Base-by-base conservation (phyloP, 2,888 invertebrate species). In the Diarsia rubi region DNA sequence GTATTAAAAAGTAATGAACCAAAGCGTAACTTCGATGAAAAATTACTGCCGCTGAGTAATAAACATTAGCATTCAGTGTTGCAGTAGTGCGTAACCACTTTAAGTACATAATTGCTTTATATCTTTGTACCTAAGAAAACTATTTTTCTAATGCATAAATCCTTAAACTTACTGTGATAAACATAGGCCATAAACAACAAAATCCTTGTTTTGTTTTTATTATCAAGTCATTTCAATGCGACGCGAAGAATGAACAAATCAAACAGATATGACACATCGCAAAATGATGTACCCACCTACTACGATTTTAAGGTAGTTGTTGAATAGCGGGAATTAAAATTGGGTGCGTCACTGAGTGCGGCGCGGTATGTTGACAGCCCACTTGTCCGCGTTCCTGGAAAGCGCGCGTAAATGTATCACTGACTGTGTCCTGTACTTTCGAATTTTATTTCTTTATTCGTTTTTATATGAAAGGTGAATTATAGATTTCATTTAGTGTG, bases 321-420 rank as follows among this genome's bases (percentile, higher is more conserved):
- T 84, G 86, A 86, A 81, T 85, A 86, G 87, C 86, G 86, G 81
- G 86, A 85, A 87, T 86, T 86, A 77, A 86, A 86, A 85, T 78
- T 78, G 81, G 76, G 80, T 86, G 86, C 86, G 87, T 86, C 86
- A 86, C 59, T 49, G 79, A 78, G 70, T 70, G 54, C 70, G 64
- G 64, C 74, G 63, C 49, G 77, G 75, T 79, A 79, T 86, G 86
- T 81, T 79, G 84, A 86, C 87, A 81, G 68, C 79, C 83, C 84
- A 86, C 84, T 87, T 86, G 83, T 73, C 79, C 79, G 78, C 78
- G 80, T 86, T 86, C 87, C 86, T 76, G 86, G 86, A 86, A 86
- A 86, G 69, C 66, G 79, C 77, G 77, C 81, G 86, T 85, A 76
- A 86, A 85, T 76, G 86, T 84, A 85, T 79, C 83, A 83, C 81